Conservation (phyloP, 2,797 vertebrate species). For the Borostomias antarcticus region DNA sequence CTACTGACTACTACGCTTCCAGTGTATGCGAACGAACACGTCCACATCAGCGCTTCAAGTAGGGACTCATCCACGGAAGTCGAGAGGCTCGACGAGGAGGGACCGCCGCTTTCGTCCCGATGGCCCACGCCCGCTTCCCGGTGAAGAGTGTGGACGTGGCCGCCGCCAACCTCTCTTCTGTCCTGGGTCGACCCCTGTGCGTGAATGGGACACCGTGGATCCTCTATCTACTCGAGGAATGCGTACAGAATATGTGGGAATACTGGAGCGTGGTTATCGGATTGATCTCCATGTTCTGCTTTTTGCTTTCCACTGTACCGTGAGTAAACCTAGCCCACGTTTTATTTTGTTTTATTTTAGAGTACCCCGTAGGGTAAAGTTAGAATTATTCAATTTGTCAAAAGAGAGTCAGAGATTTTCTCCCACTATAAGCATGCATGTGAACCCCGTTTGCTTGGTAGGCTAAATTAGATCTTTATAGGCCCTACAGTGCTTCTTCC, state of each 20-base stretch:
- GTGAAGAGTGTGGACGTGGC: constrained; percentile 48
- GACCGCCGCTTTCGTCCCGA: constrained; percentile 20
- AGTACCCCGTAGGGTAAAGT: background rate
- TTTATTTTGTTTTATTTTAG: background rate
- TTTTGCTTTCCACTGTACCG: constrained; percentile 76
- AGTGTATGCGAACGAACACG: background rate
- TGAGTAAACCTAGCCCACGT: constrained; percentile 53
- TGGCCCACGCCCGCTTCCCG: constrained; percentile 59
- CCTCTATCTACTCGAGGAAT: constrained; percentile 74
- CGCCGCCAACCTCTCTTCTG: constrained; percentile 43
- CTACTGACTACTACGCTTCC: background rate
- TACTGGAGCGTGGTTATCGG: constrained; percentile 73
- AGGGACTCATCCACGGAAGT: background rate
- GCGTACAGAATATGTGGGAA: constrained; percentile 75
- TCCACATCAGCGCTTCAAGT: background rate
- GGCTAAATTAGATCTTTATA: too few relatives aligned
- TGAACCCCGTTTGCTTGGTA: too few relatives aligned
- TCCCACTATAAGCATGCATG: too few relatives aligned
- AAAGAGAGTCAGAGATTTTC: too few relatives aligned
- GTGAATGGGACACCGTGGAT: constrained; percentile 73
- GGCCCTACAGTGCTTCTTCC: too few relatives aligned
- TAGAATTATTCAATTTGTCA: background rate
- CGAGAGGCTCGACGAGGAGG: background rate
- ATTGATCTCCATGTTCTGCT: constrained; percentile 76
- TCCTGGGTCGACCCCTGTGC: constrained; percentile 52